These are phyloP conservation scores for Rhinolophus ferrumequinum DNA, from an alignment of 2,113 vertebrate genomes.

Conservation along the genomic window DNA sequence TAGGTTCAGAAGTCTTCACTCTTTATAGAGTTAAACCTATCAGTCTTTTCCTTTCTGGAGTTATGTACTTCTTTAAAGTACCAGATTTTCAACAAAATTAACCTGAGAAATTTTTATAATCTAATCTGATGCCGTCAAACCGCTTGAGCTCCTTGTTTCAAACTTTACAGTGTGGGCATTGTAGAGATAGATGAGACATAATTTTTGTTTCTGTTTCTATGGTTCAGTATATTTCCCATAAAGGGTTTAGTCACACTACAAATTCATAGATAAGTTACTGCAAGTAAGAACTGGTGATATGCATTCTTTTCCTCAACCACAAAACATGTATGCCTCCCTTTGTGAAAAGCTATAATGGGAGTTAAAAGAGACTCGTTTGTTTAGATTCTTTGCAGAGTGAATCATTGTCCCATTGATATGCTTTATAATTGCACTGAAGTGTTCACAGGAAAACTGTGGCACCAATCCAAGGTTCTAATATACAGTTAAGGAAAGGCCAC, in stretches of 20 bases:
- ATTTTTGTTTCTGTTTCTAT: neutral
- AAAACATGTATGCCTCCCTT: neutral
- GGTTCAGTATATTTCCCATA: neutral
- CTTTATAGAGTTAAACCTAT: neutral
- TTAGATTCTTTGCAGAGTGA: conserved; percentile 49
- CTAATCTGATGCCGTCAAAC: neutral
- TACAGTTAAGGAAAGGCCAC: neutral
- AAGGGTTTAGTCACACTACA: neutral
- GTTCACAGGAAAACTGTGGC: conserved; percentile 2
- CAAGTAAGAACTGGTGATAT: neutral
- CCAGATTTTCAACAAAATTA: conserved; percentile 30
- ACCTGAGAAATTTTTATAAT: neutral
- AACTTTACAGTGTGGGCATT: neutral
- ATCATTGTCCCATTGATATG: conserved; percentile 11
- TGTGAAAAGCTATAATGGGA: neutral
- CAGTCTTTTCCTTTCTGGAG: neutral
- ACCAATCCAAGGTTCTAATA: neutral
- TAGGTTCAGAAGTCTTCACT: conserved; percentile 4
- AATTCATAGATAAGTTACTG: neutral
- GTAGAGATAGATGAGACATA: neutral
- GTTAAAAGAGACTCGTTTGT: neutral
- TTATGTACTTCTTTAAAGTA: neutral
- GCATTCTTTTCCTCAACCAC: conserved; percentile 15
- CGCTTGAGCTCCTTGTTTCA: neutral
- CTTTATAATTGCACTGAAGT: neutral